Evolutionary conservation across 2,113 vertebrate genomes (phyloP).

Genomic region (Nannobrachium achirus): DNA sequence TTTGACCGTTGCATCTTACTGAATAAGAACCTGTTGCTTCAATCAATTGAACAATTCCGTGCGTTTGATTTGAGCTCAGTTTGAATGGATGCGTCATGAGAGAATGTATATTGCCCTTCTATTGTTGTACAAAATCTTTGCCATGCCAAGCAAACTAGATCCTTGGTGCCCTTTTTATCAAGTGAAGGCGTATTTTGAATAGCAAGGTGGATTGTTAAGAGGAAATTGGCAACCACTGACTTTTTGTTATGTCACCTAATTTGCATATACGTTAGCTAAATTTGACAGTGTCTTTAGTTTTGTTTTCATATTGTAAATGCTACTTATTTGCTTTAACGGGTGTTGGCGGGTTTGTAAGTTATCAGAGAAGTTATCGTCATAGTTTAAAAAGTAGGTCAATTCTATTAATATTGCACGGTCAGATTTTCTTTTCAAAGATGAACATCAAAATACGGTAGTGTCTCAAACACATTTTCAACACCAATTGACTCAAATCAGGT

Average conservation of each 20-base stretch:
- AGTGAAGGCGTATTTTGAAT: slow-evolving; percentile 64
- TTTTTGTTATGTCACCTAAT: slow-evolving; percentile 57
- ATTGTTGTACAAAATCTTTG: slow-evolving; percentile 60
- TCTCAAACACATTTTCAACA: slow-evolving; percentile 12
- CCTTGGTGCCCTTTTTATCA: slow-evolving; percentile 58
- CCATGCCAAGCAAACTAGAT: slow-evolving; percentile 58
- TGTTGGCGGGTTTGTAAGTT: slow-evolving; percentile 30
- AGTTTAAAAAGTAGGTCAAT: slow-evolving; percentile 61
- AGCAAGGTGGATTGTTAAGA: slow-evolving; percentile 50
- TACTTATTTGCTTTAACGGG: slow-evolving; percentile 60
- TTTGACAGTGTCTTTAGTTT: slow-evolving; percentile 59
- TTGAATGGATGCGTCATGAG: slow-evolving; percentile 70
- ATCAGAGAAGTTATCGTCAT: slow-evolving; percentile 46
- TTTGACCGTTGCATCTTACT: slow-evolving; percentile 60
- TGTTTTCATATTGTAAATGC: slow-evolving; percentile 69
- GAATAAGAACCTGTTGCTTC: slow-evolving; percentile 55
- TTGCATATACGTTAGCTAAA: slow-evolving; percentile 65
- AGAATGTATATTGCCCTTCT: slow-evolving; percentile 66
- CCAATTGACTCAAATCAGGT: slow-evolving; percentile 21
- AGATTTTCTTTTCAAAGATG: slow-evolving; percentile 45
- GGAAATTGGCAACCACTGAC: slow-evolving; percentile 65
- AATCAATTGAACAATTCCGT: slow-evolving; percentile 41
- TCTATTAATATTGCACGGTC: slow-evolving; percentile 49
- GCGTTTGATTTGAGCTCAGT: slow-evolving; percentile 58
- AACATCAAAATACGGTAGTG: neutral